Evolutionary conservation across 2,888 invertebrate genomes (phyloP).

Genomic region (Protonemura montana): DNA sequence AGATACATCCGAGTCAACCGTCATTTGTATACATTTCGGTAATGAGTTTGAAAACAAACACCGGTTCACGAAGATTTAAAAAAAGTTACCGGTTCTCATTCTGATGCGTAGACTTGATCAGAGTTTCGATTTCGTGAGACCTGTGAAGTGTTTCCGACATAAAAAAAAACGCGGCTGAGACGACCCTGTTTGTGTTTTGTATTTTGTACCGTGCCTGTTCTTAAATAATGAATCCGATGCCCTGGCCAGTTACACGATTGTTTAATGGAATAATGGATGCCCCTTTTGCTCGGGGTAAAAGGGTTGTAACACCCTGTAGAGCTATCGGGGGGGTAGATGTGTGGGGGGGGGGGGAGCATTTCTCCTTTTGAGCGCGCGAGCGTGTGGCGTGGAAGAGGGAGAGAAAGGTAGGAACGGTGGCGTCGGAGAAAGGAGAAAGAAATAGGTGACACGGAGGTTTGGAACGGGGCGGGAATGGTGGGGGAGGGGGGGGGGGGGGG

Average conservation of each 20-base stretch:
- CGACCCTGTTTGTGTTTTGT: not conserved
- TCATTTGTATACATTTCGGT: not conserved
- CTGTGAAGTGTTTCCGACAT: not conserved
- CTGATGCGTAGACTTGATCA: not conserved
- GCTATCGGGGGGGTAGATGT: not conserved
- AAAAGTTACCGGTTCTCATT: not conserved
- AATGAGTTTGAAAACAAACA: not conserved
- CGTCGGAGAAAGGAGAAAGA: not conserved
- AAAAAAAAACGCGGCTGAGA: not conserved
- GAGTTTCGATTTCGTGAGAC: not conserved
- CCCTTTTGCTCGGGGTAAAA: not conserved
- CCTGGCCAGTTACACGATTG: not conserved
- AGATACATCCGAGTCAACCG: not conserved
- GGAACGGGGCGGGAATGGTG: too few species aligned
- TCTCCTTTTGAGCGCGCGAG: too few species aligned
- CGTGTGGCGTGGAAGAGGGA: not conserved
- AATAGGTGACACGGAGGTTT: too few species aligned
- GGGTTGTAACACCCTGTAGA: constrained; percentile 18
- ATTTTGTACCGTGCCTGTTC: not conserved
- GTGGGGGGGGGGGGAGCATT: not conserved
- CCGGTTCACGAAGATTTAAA: not conserved
- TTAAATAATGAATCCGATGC: not conserved
- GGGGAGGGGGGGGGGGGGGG: not conserved
- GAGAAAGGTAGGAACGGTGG: not conserved
- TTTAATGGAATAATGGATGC: constrained; percentile 7